phyloP scores from a whole-genome alignment of 2,113 vertebrate species.

The Sminthopsis crassicaudata region DNA sequence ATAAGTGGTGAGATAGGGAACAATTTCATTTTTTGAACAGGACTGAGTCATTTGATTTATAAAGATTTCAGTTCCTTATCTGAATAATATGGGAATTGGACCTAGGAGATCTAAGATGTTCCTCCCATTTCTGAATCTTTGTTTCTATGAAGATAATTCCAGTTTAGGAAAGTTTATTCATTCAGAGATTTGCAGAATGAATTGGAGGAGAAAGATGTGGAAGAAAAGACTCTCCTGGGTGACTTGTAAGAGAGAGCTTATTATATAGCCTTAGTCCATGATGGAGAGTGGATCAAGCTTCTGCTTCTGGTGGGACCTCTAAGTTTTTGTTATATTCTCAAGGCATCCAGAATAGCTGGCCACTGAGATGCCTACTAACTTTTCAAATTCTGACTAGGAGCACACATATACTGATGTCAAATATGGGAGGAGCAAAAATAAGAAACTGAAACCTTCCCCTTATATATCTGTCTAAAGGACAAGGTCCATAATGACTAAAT shows the following conservation, averaged over 20 bases:
- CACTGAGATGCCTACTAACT: background rate
- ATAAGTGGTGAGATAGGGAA: background rate
- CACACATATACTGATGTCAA: background rate
- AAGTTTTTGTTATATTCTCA: slow-evolving; percentile 14
- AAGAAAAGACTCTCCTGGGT: background rate
- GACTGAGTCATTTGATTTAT: background rate
- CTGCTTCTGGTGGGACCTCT: background rate
- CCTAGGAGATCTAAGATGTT: background rate
- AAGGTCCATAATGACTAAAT: background rate
- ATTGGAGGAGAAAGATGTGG: background rate
- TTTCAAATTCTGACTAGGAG: background rate
- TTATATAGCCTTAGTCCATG: background rate
- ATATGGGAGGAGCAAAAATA: background rate
- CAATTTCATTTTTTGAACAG: background rate
- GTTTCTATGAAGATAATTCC: background rate
- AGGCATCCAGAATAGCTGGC: background rate
- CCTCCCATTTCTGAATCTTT: background rate
- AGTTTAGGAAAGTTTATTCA: background rate
- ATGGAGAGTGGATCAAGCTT: background rate
- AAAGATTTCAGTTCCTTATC: background rate
- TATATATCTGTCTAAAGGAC: background rate
- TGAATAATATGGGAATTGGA: background rate
- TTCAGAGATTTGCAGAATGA: background rate
- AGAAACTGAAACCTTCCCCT: background rate
- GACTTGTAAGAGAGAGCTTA: background rate